These are phyloP conservation scores for Trichomalopsis sarcophagae DNA, from an alignment of 1,140 invertebrate genomes.

Conservation along the genomic window DNA sequence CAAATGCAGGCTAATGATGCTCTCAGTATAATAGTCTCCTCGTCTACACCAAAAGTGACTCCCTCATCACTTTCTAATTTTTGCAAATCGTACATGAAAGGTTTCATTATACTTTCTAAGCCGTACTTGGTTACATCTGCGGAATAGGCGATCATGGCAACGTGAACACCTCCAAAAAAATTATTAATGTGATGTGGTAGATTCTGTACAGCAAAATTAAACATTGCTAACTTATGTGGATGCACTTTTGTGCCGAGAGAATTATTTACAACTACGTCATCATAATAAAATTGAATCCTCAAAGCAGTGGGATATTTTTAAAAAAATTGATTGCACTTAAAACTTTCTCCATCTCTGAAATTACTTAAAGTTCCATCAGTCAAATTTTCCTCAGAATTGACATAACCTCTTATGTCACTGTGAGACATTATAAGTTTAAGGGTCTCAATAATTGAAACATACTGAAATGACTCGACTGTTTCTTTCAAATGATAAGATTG, in stretches of 20 bases:
- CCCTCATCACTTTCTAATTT: conserved; percentile 42
- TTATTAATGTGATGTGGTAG: conserved; percentile 25
- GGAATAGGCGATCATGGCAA: too few relatives aligned
- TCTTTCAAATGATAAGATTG: too few relatives aligned
- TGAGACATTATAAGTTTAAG: too few relatives aligned
- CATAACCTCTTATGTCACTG: too few relatives aligned
- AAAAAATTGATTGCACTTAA: neutral
- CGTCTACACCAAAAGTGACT: neutral
- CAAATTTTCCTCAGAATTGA: too few relatives aligned
- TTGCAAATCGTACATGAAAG: conserved; percentile 28
- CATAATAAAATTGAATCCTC: conserved; percentile 39
- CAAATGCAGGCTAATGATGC: conserved; percentile 1
- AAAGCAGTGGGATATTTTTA: conserved; percentile 26
- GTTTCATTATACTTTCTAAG: conserved; percentile 19
- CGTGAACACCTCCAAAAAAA: too few relatives aligned
- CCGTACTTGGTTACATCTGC: conserved; percentile 48
- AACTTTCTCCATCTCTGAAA: too few relatives aligned
- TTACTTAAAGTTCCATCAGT: too few relatives aligned
- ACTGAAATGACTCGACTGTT: too few relatives aligned
- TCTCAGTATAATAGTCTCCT: neutral
- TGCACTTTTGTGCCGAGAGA: conserved; percentile 33
- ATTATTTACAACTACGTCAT: conserved; percentile 45
- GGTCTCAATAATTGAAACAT: too few relatives aligned
- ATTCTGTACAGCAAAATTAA: conserved; percentile 41
- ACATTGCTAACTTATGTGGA: conserved; percentile 39